Evolutionary conservation across 2,888 invertebrate species (phyloP), one percentile per base, ranked within the genome.

Genomic region (Synergus japonicus): DNA sequence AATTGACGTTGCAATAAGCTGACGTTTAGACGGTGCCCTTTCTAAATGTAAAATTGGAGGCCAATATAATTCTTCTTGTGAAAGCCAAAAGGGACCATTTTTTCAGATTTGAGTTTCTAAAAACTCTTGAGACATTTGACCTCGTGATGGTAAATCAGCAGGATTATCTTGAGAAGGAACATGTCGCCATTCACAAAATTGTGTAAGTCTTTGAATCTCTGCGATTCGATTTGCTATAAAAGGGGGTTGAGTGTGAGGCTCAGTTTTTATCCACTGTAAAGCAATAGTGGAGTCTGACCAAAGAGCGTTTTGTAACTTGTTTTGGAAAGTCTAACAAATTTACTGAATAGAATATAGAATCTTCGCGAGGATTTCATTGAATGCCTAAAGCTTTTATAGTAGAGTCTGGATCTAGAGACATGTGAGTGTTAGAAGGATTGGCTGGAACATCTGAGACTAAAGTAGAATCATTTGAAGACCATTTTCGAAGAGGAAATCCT

Each of bases 261-360:
- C 54, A 7, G 18, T 54, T 54, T 76, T 76, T 49, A 79, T 79
- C 64, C 79, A 79, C 15, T 44, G 29, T 2, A 76, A 29, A 12
- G 65, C 46, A 12, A 79, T 79, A 37, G 65, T 79, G 18, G 65
- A 79, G 37, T 79, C 22, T 22, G 22, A 22, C 22, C 22, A 22
- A 22, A 22, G 67, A 78, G 15, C 85, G 69, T 79, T 88, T 85
- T 1, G 84, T 83, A 9, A 67, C 44, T 37, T 18, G 44, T 10
- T 44, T 44, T 10, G 9, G 10, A 10, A 10, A 44, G 10, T n/a
- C 13, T 3, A n/a, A 13, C 3, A 60, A 37, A 0, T 64, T 65
- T 5, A 79, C 73, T 5, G 5, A 12, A 49, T 63, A 82, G 49
- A 44, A 58, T 10, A 83, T 76, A 2, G 18, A 12, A 77, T 84